Evolutionary conservation across 2,113 vertebrate species (phyloP), one percentile per base, ranked within the genome.

Genomic region (Chaenogobius annularis): DNA sequence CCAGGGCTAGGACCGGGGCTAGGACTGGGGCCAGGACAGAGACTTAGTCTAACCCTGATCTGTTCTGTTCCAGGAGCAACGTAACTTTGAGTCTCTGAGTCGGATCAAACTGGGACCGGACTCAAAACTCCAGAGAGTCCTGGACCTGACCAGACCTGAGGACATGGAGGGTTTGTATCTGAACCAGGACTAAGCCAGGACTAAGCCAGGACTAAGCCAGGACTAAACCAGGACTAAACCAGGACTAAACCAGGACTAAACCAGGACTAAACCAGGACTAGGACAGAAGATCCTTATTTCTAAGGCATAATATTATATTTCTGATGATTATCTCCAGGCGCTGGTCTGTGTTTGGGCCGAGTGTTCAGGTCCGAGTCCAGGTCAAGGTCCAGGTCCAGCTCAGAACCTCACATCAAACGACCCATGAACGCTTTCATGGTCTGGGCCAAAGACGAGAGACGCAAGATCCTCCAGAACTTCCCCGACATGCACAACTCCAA

Each of bases 391-490:
- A 94, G 98, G 85, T 98, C 99, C 90, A 93, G 83, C 1, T 58
- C 55, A 5, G 97, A 99, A 85, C 97, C 97, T 0, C 97, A 99
- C 83, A 98, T 98, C 92, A 99, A 99, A 67, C 94, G 97, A 77
- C 97, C 97, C 0, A 99, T 99, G 97, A 99, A 99, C 43, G 97
- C 97, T 65, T 99, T 99, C 91, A 99, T 99, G 97, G 96, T 99
- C 35, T 99, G 97, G 97, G 97, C 97, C 44, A 99, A 99, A 89
- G 97, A 98, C 10, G 97, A 99, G 72, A 88, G 97, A 77, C 94
- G 97, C 81, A 98, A 98, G 92, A 99, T 99, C 75, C 95, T 99
- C 14, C 97, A 98, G 83, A 96, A 96, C 81, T 99, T 98, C 89
- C 97, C 97, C 13, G 97, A 99, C 92, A 98, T 99, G 96, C 97